Base-by-base conservation (phyloP, 2,888 invertebrate genomes). In the Zygogramma bicolorata region DNA sequence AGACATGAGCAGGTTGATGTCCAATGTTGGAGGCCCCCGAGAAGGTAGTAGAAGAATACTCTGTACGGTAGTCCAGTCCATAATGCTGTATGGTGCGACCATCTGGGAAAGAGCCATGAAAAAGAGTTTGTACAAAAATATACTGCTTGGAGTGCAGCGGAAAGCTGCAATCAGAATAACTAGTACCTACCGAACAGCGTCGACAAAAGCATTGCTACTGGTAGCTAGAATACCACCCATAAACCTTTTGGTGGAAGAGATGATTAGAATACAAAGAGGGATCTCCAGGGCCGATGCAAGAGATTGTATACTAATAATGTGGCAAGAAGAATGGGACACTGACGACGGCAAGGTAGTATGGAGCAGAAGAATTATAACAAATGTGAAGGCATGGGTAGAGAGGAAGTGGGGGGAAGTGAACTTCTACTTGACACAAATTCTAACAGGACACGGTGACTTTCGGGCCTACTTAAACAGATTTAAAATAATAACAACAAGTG, bases 131-230 rank as follows among this genome's bases (percentile, higher is more conserved):
- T 69, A 70, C 29, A 61, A 22, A 29, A 68, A 60, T 18, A 53
- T 42, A 18, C 25, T 74, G 13, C 18, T 66, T 0, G 31, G 63
- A 22, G 61, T 73, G 6, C 70, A 73, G 42, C 63, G 70, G 38
- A 65, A 58, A 68, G 68, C 49, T 2, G 63, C 71, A 2, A 61
- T 71, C n/a, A 61, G 62, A 38, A 62, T 71, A 15, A 31, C 27
- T n/a, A 60, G 65, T 34, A 49, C 59, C 27, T 74, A 74, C 57
- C 15, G 68, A 42, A 71, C 71, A 18, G 49, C 63, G n/a, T 65
- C 69, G 10, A 72, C 62, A 18, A 40, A 70, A 57, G 63, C 75
- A 3, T 18, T 70, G 25, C 58, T 63, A 38, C 57, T 66, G 18
- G 65, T 73, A 13, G 63, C 75, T 3, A 34, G 62, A 65, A 71